A percentile compares a stretch with the other conserved stretches of the same genome.
These are phyloP conservation scores for Pseudotriccus pelzelni DNA, from an alignment of 2,797 vertebrate genomes.

Conservation along the genomic window DNA sequence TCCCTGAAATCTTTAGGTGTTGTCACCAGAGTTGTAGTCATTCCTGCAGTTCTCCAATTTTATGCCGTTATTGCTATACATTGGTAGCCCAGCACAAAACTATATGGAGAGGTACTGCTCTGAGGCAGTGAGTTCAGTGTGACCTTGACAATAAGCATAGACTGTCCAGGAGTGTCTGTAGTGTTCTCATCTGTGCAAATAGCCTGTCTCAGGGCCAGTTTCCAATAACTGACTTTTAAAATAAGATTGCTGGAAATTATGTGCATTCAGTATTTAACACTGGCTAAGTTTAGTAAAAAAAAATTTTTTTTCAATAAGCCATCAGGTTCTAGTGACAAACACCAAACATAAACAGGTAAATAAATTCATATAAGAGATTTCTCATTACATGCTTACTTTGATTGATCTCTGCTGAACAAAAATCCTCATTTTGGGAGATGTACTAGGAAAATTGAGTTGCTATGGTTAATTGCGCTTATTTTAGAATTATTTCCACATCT, in stretches of 20 bases:
- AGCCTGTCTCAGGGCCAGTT: not conserved
- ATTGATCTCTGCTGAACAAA: not conserved
- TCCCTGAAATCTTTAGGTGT: not conserved
- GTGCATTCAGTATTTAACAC: not conserved
- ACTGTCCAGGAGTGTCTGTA: not conserved
- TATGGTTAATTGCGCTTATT: not conserved
- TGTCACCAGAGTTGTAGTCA: not conserved
- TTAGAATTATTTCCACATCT: not conserved
- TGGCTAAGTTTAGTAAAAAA: not conserved
- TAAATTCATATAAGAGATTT: not conserved
- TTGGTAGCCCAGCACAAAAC: not conserved
- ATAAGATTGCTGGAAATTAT: not conserved
- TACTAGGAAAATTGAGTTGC: not conserved
- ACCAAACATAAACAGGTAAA: not conserved
- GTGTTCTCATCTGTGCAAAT: not conserved
- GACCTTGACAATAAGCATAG: not conserved
- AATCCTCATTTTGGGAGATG: not conserved
- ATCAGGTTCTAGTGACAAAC: not conserved
- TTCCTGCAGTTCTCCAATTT: not conserved
- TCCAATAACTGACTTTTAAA: not conserved
- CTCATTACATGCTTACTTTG: not conserved
- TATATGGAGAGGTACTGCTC: not conserved
- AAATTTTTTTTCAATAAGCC: not conserved
- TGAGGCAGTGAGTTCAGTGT: not conserved
- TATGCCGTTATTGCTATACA: fast-evolving